phyloP scores from a whole-genome alignment of 2,113 vertebrate genomes.

The Poeciliopsis turrubarensis region DNA sequence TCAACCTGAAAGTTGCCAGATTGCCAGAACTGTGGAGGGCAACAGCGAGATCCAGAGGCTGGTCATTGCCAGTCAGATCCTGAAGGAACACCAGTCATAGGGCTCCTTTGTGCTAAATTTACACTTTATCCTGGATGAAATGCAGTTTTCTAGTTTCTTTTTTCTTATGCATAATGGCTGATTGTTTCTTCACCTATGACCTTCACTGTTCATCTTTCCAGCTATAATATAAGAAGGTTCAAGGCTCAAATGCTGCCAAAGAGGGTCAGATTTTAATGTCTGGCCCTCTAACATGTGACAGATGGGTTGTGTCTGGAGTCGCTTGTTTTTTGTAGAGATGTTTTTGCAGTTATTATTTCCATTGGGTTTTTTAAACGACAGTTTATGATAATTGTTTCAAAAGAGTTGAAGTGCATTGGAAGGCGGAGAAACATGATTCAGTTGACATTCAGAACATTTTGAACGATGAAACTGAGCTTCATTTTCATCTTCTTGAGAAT shows the following conservation, averaged over 20 bases:
- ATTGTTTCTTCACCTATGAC: not conserved
- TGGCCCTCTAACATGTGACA: not conserved
- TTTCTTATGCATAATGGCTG: not conserved
- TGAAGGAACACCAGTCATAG: conserved; percentile 88
- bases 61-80: conserved; percentile 89
- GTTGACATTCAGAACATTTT: not conserved
- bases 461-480: not conserved
- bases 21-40: conserved; percentile 78
- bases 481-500: not conserved
- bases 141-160: not conserved
- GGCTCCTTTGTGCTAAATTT: not conserved
- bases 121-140: not conserved
- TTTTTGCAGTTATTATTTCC: not conserved
- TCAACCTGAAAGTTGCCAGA: too few relatives aligned
- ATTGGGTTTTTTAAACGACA: not conserved
- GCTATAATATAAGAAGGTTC: not conserved
- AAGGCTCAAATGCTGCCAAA: not conserved
- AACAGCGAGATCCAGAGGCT: conserved; percentile 98
- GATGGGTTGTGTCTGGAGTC: not conserved
- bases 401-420: not conserved
- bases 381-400: not conserved
- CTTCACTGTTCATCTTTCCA: not conserved
- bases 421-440: not conserved
- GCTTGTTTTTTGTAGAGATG: not conserved
- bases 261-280: not conserved